Base-by-base conservation (phyloP, 2,113 vertebrate genomes). In the Lepisosteus oculatus region DNA sequence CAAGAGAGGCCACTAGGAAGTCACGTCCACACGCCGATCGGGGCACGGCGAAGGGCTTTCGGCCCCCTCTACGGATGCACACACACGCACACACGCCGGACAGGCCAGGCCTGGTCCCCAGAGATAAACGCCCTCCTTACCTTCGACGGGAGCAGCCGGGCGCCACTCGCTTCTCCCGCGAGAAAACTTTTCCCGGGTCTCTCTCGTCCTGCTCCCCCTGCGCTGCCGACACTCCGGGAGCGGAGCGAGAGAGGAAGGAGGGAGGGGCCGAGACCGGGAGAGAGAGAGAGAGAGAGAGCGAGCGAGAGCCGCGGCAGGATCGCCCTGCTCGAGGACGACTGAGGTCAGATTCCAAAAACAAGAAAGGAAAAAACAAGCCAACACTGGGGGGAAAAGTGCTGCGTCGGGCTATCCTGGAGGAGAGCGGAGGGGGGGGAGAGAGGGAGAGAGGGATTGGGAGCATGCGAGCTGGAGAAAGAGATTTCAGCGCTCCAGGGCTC, bases 291-390 rank as follows among this genome's bases (percentile, higher is more conserved):
- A 56, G 47, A 6, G 14, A 68, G 63, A 61, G 67, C 13, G 57
- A 61, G 63, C 11, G 55, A 6, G 62, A 7, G 43, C 7, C 1
- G 44, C 14, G 42, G n/a, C 42, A 14, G 47, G 11, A 41, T 17
- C 65, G 15, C 14, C 6, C 3, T 57, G n/a, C 55, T 61, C 67
- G 44, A 67, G 70, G 71, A 72, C 14, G 43, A 14, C 66, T 69
- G 59, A 72, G 59, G 61, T 76, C 66, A 61, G 43, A 7, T 3
- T 43, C 11, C 8, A 3, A 54, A 29, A 61, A 67, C 5, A 13
- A 56, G 11, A 2, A 42, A 68, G 44, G 15, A 61, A 43, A 65
- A 43, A 3, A 41, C 61, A 71, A 29, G 3, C 45, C 7, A 13
- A 45, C 43, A 67, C n/a, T 55, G 43, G 63, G 6, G 12, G 43